A percentile compares a stretch with the other conserved stretches of the same genome.
Conservation (phyloP, 92 coral and sea anemone genomes). For the Porites cylindrica region DNA sequence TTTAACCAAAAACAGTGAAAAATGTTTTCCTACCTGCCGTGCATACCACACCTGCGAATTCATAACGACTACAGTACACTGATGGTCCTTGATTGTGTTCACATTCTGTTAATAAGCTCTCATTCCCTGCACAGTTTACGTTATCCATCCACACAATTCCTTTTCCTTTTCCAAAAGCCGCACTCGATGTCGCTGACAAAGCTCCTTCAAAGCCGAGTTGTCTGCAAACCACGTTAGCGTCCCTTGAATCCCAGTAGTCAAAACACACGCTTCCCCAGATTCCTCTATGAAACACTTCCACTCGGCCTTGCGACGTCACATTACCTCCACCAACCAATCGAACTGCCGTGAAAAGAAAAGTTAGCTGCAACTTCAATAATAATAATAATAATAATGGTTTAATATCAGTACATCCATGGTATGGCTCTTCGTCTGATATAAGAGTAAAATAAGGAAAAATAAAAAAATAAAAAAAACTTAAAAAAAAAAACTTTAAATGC, state of each 20-base stretch:
- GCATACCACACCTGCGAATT: neutral
- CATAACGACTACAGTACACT: neutral
- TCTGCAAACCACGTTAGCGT: neutral
- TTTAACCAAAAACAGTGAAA: neutral
- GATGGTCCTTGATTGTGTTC: neutral
- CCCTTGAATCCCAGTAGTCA: neutral
- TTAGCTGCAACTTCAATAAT: neutral
- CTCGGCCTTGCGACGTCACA: no score
- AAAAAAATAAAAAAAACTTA: no score
- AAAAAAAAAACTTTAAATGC: no score
- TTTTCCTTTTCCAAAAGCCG: constrained; percentile 18
- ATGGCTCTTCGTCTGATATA: no score
- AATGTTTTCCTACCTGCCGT: neutral
- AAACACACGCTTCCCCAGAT: neutral
- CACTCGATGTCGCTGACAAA: neutral
- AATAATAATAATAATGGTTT: no score
- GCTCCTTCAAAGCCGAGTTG: constrained; percentile 21
- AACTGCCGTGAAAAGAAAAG: neutral
- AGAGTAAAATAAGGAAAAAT: no score
- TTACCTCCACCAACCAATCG: no score
- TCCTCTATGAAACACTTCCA: neutral
- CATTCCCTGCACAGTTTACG: constrained; percentile 3
- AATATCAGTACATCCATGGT: no score
- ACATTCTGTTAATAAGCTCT: neutral
- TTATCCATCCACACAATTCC: constrained; percentile 23